These are phyloP conservation scores for Frankliniella fusca DNA, from an alignment of 2,888 invertebrate species.

Conservation along the genomic window DNA sequence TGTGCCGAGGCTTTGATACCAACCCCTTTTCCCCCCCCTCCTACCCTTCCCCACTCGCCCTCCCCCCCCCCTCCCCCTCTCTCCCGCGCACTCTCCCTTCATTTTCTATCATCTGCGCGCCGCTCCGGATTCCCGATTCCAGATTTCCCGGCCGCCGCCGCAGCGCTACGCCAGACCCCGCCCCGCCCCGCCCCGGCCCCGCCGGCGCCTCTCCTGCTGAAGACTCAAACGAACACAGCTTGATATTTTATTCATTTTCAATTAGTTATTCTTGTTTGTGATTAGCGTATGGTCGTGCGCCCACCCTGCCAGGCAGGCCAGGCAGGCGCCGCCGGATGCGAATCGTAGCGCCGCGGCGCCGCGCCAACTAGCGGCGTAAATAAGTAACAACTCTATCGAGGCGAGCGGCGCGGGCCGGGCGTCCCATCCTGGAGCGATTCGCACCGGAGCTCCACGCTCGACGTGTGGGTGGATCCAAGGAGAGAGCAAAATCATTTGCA, in stretches of 20 bases:
- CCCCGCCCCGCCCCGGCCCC: not conserved
- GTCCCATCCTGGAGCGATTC: not conserved
- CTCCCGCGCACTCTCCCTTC: not conserved
- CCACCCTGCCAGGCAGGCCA: not conserved
- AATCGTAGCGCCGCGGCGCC: not conserved
- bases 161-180: not conserved
- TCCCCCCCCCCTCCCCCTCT: not conserved
- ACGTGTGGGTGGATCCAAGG: not conserved
- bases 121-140: constrained; percentile 9
- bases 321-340: not conserved
- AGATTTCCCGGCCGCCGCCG: constrained; percentile 4
- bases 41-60: not conserved
- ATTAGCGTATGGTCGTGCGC: constrained; percentile 14
- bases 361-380: not conserved
- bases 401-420: not conserved
- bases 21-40: not conserved
- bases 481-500: not conserved
- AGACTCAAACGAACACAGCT: constrained; percentile 24
- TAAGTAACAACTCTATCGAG: constrained; percentile 7
- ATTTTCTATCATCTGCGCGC: constrained; percentile 19
- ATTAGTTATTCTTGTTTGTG: constrained; percentile 26
- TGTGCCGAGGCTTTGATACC: constrained; percentile 15
- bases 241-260: constrained; percentile 27
- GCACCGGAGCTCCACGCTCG: not conserved
- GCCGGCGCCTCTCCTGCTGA: not conserved